phyloP scores from a whole-genome alignment of 2,888 invertebrate genomes.

The Oligia fasciuncula region DNA sequence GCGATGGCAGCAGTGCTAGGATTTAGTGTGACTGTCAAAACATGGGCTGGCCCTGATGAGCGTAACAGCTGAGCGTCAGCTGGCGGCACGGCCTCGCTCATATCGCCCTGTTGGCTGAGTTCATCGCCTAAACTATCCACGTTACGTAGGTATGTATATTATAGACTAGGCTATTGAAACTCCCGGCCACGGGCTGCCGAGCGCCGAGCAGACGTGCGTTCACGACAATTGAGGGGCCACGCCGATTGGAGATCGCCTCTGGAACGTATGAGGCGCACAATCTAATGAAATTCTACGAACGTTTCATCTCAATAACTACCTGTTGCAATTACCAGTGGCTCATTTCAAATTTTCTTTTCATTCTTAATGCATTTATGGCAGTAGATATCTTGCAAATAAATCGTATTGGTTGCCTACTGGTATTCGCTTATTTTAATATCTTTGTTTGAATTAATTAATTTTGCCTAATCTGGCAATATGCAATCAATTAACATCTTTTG shows the following conservation, averaged over 20 bases:
- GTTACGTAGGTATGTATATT: constrained; percentile 66
- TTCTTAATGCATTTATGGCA: constrained; percentile 48
- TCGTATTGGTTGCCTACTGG: constrained; percentile 38
- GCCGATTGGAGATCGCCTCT: constrained; percentile 76
- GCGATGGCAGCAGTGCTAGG: constrained; percentile 70
- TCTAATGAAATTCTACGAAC: constrained; percentile 74
- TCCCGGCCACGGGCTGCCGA: constrained; percentile 67
- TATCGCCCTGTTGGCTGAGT: constrained; percentile 77
- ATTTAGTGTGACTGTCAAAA: constrained; percentile 72
- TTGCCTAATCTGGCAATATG: constrained; percentile 4
- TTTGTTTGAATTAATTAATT: not conserved
- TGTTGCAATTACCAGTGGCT: constrained; percentile 57
- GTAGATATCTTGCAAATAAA: constrained; percentile 45
- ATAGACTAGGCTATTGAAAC: constrained; percentile 73
- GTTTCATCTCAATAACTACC: constrained; percentile 62
- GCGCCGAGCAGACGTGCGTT: constrained; percentile 72
- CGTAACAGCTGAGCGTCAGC: constrained; percentile 84
- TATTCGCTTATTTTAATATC: constrained; percentile 20
- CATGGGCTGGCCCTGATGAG: constrained; percentile 77
- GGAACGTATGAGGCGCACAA: constrained; percentile 73
- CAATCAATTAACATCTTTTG: not conserved
- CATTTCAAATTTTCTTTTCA: constrained; percentile 61
- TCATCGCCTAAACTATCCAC: constrained; percentile 82
- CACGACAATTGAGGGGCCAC: constrained; percentile 81
- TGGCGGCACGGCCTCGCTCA: constrained; percentile 72